Evolutionary conservation across 2,888 invertebrate species (phyloP).

Genomic region (Cryptus viduatorius): DNA sequence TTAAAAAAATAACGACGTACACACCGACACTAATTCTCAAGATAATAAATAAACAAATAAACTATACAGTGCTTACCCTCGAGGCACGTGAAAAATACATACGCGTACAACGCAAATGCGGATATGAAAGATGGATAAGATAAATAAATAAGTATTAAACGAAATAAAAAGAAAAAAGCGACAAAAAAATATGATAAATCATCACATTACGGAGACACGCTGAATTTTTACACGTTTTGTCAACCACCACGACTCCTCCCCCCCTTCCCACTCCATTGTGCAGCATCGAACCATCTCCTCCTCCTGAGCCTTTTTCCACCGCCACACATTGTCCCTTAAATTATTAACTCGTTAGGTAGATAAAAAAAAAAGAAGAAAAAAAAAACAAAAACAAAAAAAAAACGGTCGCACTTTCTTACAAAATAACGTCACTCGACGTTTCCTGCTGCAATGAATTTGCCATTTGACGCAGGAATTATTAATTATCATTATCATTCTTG

Average conservation of each 20-base stretch:
- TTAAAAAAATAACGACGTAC: constrained; percentile 33
- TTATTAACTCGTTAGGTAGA: constrained; percentile 76
- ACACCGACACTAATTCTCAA: constrained; percentile 45
- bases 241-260: constrained; percentile 52
- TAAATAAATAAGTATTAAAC: constrained; percentile 20
- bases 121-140: constrained; percentile 49
- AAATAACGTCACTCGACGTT: constrained; percentile 61
- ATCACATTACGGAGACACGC: constrained; percentile 10
- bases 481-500: constrained; percentile 56
- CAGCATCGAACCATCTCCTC: constrained; percentile 40
- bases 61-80: constrained; percentile 44
- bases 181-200: constrained; percentile 24
- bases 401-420: constrained; percentile 72
- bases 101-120: constrained; percentile 53
- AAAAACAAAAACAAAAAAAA: constrained; percentile 58
- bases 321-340: constrained; percentile 20
- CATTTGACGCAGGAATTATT: constrained; percentile 37
- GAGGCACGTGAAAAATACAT: constrained; percentile 48
- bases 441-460: constrained; percentile 55
- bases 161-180: constrained; percentile 10
- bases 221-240: constrained; percentile 76
- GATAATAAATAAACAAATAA: constrained; percentile 52
- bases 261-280: constrained; percentile 21
- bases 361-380: constrained; percentile 63
- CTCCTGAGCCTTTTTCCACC: constrained; percentile 44